phyloP scores from a whole-genome alignment of 1,140 invertebrate genomes.

The Rhopalosiphum padi region DNA sequence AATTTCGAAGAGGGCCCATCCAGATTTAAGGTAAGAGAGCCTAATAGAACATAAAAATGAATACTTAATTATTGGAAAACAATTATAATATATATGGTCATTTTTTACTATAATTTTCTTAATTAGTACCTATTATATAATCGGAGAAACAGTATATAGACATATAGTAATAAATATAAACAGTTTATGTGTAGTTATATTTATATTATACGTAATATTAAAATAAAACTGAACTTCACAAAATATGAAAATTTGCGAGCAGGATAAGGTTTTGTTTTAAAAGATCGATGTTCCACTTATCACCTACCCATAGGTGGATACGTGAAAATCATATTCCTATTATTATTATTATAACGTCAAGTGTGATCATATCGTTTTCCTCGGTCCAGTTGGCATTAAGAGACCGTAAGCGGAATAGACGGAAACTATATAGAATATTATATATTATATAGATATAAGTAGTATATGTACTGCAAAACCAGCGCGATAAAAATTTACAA shows the following conservation, averaged over 20 bases:
- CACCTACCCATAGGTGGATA: background rate
- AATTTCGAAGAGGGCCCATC: too few relatives aligned
- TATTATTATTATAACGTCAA: background rate
- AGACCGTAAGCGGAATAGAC: background rate
- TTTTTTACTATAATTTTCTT: too few relatives aligned
- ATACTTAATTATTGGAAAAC: too few relatives aligned
- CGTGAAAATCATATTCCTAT: background rate
- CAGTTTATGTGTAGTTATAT: background rate
- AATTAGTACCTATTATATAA: too few relatives aligned
- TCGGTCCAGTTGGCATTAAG: background rate
- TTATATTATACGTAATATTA: background rate
- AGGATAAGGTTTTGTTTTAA: background rate
- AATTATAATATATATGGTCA: too few relatives aligned
- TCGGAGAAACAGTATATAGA: too few relatives aligned
- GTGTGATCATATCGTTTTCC: slow-evolving; percentile 3
- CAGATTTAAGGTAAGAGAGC: too few relatives aligned
- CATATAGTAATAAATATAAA: too few relatives aligned
- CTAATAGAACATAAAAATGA: too few relatives aligned
- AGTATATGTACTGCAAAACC: background rate
- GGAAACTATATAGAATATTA: background rate
- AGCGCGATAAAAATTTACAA: background rate
- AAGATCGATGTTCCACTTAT: background rate
- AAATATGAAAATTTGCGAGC: background rate
- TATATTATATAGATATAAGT: background rate
- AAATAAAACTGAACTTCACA: background rate